A percentile compares a stretch with the other conserved stretches of the same genome.
These are phyloP conservation scores for Synanthedon myopaeformis DNA, from an alignment of 2,888 invertebrate genomes.

Conservation along the genomic window DNA sequence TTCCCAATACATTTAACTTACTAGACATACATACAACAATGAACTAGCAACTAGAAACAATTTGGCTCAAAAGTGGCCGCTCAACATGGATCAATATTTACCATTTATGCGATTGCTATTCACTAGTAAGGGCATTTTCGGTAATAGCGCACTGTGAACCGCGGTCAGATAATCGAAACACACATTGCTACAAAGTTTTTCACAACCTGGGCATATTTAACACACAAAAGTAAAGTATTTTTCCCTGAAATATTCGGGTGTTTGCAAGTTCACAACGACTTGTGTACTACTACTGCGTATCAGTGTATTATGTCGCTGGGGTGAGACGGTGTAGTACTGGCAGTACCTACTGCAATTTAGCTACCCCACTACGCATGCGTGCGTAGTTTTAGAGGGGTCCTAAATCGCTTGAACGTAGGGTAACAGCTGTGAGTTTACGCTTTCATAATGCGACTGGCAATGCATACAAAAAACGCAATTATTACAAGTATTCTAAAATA, in stretches of 20 bases:
- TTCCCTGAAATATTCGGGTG: constrained; percentile 21
- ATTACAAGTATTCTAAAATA: too few species aligned
- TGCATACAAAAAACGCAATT: too few species aligned
- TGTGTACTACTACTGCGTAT: constrained; percentile 26
- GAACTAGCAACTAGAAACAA: too few species aligned
- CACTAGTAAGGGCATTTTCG: constrained; percentile 54
- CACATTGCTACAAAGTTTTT: constrained; percentile 1
- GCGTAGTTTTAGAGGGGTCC: constrained; percentile 52
- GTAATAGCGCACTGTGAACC: constrained; percentile 17
- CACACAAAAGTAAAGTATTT: constrained; percentile 9
- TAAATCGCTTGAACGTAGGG: constrained; percentile 43
- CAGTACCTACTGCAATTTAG: constrained; percentile 22
- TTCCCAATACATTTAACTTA: too few species aligned
- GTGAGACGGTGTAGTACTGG: constrained; percentile 24
- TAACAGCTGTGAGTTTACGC: constrained; percentile 49
- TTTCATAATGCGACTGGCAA: neutral
- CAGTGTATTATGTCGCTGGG: constrained; percentile 35
- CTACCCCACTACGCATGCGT: constrained; percentile 61
- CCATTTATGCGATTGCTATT: constrained; percentile 49
- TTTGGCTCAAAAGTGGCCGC: constrained; percentile 34
- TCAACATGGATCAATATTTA: constrained; percentile 58
- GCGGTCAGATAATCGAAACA: neutral
- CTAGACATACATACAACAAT: too few species aligned
- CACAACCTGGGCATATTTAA: constrained; percentile 14
- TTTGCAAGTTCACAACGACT: constrained; percentile 21